A percentile compares a stretch with the other conserved stretches of the same genome.
phyloP scores from a whole-genome alignment of 2,113 vertebrate genomes.

The human region GRCh38 chr3:159806501-159807000 shows the following conservation, averaged over 20 bases:
- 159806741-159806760: not conserved
- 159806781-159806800: rapidly evolving
- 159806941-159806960: not conserved
- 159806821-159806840: not conserved
- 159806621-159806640: not conserved
- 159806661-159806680: not conserved
- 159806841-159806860: not conserved
- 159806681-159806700: not conserved
- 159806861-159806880: not conserved
- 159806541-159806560: not conserved
- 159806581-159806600: not conserved
- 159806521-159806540: not conserved
- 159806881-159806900: not conserved
- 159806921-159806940: not conserved
- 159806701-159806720: not conserved
- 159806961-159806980: not conserved
- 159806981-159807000: not conserved
- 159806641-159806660: not conserved
- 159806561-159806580: not conserved
- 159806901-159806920: not conserved
- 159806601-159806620: not conserved
- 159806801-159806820: not conserved
- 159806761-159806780: too few relatives aligned
- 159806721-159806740: not conserved
- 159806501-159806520: not conserved